Conservation (phyloP, 1,140 invertebrate species). For the Drosophila kikkawai region DNA sequence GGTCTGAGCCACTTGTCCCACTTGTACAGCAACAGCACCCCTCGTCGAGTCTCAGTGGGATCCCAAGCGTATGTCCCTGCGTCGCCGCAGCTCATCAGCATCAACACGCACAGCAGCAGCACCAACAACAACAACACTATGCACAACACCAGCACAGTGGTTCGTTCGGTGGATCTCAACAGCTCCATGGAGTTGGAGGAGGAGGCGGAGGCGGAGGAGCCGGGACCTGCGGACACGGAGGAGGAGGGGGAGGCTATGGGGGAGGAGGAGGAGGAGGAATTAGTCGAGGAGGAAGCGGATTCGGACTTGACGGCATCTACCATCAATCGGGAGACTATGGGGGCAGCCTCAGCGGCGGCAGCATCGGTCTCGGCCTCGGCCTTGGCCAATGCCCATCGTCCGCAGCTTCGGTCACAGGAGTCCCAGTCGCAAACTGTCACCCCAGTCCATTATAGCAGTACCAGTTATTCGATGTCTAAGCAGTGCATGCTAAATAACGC, state of each 20-base stretch:
- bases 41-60: constrained; percentile 85
- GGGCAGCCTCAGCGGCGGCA: constrained; percentile 68
- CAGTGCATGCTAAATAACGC: constrained; percentile 84
- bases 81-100: constrained; percentile 83
- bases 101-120: constrained; percentile 74
- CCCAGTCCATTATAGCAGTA: constrained; percentile 85
- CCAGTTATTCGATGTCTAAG: constrained; percentile 85
- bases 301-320: constrained; percentile 85
- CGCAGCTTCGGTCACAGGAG: constrained; percentile 83
- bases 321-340: constrained; percentile 85
- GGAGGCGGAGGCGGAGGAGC: constrained; percentile 63
- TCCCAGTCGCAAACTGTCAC: constrained; percentile 85
- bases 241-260: constrained; percentile 76
- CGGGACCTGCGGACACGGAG: constrained; percentile 73
- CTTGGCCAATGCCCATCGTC: constrained; percentile 78
- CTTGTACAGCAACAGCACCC: constrained; percentile 85
- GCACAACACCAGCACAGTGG: constrained; percentile 71
- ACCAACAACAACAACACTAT: constrained; percentile 71
- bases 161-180: constrained; percentile 84
- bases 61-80: constrained; percentile 84
- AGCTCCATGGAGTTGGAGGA: constrained; percentile 85
- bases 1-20: constrained; percentile 85
- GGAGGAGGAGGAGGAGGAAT: constrained; percentile 80
- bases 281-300: constrained; percentile 84
- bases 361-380: constrained; percentile 67